Base-by-base conservation (phyloP, 2,888 invertebrate genomes). In the Euspilapteryx auroguttella region DNA sequence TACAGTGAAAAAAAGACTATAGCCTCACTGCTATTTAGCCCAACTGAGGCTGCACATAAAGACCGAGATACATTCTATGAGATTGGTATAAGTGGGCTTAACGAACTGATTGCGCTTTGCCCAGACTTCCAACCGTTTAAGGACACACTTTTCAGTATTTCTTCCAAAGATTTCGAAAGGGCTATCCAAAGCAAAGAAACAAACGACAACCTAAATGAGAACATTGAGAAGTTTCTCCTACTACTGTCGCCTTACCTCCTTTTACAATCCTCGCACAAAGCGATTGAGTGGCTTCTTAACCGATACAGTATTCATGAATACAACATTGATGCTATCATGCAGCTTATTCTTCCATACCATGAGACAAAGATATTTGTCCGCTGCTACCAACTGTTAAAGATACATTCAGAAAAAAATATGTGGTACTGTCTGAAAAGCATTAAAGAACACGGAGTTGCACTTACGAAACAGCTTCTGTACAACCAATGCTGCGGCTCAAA, bases 281-380 rank as follows among this genome's bases (percentile, higher is more conserved):
- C 94, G 2, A 57, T 99, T 25, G 99, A 99, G 75, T 99, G 97
- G 97, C 78, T 99, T 3, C 83, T 98, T 25, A 83, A 91, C 45
- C 82, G 95, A 40, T 96, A 87, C 53, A 84, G 87, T 38, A 87
- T 98, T 34, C 89, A 98, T 44, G 80, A 88, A 29, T 97, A 88
- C 58, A 97, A 97, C 50, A 82, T 83, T 31, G 85, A 91, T 47
- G 84, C 85, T 1, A 75, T 97, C 22, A 71, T 98, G 44, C 78
- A 85, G 34, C 71, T 92, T 6, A 87, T 92, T 30, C 59, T 99
- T 30, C 97, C 98, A 0, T 97, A 94, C 54, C 94, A 97, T 57
- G 92, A 94, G 46, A 92, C 94, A 1, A 87, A 88, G 38, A 86
- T 91, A 35, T 99, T 97, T 66, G 85, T 90, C 0, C 65, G 83